phyloP scores from a whole-genome alignment of 1,140 invertebrate genomes.

The Hypsibius dujardini region DNA sequence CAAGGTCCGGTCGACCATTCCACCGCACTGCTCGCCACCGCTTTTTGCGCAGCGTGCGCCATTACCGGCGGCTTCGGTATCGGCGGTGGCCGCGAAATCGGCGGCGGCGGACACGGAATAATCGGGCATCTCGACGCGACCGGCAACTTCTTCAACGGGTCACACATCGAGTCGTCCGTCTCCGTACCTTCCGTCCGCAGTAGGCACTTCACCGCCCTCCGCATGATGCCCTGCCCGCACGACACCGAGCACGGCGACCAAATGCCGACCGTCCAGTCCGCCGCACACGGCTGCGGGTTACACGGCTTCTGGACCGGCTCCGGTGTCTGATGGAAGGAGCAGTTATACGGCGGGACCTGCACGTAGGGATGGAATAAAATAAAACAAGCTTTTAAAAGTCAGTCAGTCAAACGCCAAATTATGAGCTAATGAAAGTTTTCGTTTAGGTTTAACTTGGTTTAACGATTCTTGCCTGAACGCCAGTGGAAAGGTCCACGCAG shows the following conservation, averaged over 20 bases:
- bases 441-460: too few species aligned
- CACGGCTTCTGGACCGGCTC: constrained; percentile 24
- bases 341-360: constrained; percentile 17
- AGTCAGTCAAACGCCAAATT: too few species aligned
- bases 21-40: background rate
- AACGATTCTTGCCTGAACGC: too few species aligned
- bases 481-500: constrained; percentile 37
- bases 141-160: constrained; percentile 4
- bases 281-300: constrained; percentile 33
- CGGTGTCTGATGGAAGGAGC: constrained; percentile 10
- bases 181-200: constrained; percentile 6
- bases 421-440: too few species aligned
- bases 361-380: too few species aligned
- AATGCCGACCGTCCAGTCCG: constrained; percentile 39
- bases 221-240: constrained; percentile 59
- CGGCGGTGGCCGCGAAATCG: constrained; percentile 1
- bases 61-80: background rate
- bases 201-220: constrained; percentile 17
- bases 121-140: background rate
- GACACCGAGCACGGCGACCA: constrained; percentile 64
- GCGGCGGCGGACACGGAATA: constrained; percentile 13
- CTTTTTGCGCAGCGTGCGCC: background rate
- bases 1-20: constrained; percentile 40
- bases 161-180: background rate
- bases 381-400: too few species aligned